Evolutionary conservation across 2,797 vertebrate genomes (phyloP).

Genomic region (Myripristis jacobus): DNA sequence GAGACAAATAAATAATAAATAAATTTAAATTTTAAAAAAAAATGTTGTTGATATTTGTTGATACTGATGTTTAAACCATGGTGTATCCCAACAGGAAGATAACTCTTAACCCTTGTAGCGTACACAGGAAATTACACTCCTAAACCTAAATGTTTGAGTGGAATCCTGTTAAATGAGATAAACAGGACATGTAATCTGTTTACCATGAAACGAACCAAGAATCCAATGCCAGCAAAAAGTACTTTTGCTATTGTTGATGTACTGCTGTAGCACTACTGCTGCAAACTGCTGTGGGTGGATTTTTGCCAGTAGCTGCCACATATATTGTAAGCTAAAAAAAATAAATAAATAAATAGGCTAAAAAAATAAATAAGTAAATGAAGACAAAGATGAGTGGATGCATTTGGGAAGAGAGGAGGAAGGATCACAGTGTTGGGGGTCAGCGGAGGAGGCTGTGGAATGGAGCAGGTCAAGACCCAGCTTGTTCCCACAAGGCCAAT

Average conservation of each 20-base stretch:
- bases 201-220: background rate
- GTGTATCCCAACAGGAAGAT: too few species aligned
- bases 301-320: too few species aligned
- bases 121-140: too few species aligned
- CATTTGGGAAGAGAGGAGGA: conserved; percentile 9
- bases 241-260: too few species aligned
- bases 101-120: too few species aligned
- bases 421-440: conserved; percentile 35
- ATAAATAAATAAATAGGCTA: conserved; percentile 14
- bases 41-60: too few species aligned
- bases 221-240: too few species aligned
- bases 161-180: background rate
- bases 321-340: conserved; percentile 25
- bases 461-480: conserved; percentile 61
- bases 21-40: too few species aligned
- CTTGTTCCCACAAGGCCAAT: conserved; percentile 71
- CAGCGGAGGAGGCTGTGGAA: conserved; percentile 63
- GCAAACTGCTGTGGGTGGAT: too few species aligned
- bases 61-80: too few species aligned
- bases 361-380: conserved; percentile 20
- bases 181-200: background rate
- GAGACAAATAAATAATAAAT: background rate
- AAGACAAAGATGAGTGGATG: conserved; percentile 12
- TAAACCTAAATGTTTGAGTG: too few species aligned
- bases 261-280: too few species aligned